phyloP scores from a whole-genome alignment of 2,888 invertebrate species.

The Drosophila heteroneura region DNA sequence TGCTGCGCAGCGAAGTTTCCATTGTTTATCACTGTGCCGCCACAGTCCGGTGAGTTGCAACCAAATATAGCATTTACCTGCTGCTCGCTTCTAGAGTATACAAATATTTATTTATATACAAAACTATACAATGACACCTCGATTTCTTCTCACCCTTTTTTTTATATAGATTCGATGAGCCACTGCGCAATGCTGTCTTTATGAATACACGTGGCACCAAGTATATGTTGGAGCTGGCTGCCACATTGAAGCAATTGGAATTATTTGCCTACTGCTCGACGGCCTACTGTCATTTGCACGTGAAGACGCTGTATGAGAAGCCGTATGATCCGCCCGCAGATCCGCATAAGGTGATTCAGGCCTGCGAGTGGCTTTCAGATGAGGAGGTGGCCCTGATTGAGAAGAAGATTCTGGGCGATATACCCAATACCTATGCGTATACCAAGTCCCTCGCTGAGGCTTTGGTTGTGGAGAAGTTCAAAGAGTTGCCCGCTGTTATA shows the following conservation, averaged over 20 bases:
- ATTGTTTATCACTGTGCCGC: slow-evolving; percentile 95
- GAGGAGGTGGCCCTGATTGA: slow-evolving; percentile 89
- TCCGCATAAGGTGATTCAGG: slow-evolving; percentile 91
- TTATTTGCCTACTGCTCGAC: slow-evolving; percentile 92
- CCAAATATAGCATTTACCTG: not conserved
- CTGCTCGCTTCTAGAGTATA: not conserved
- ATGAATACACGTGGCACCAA: slow-evolving; percentile 97
- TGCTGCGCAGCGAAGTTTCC: slow-evolving; percentile 89
- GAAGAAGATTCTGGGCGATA: slow-evolving; percentile 87
- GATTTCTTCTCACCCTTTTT: not conserved
- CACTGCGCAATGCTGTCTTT: slow-evolving; percentile 94
- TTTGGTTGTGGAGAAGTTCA: slow-evolving; percentile 91
- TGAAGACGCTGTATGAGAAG: slow-evolving; percentile 92
- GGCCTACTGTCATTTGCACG: slow-evolving; percentile 95
- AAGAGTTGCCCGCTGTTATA: slow-evolving; percentile 91
- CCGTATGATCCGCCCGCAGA: slow-evolving; percentile 94
- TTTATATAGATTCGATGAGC: slow-evolving; percentile 92
- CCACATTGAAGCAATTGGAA: slow-evolving; percentile 90
- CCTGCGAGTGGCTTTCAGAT: slow-evolving; percentile 92
- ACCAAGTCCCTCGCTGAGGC: slow-evolving; percentile 96
- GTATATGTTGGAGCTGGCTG: slow-evolving; percentile 93
- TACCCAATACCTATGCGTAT: slow-evolving; percentile 87
- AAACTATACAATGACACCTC: not conserved
- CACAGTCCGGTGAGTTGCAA: slow-evolving; percentile 86
- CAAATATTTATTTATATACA: not conserved